These are phyloP conservation scores for Microctonus hyperodae DNA, from an alignment of 2,888 invertebrate species.

Conservation along the genomic window DNA sequence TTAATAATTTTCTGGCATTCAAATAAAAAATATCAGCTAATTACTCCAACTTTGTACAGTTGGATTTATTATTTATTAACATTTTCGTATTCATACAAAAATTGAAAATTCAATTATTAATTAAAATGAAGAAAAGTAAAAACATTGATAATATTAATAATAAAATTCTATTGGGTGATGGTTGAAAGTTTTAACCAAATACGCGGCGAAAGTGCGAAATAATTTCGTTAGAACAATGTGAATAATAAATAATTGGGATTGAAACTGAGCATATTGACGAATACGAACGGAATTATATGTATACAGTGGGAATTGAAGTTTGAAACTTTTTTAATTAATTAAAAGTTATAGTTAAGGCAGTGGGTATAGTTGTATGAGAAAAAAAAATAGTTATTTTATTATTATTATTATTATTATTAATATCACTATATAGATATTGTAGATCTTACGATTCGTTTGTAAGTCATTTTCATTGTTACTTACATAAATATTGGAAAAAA, in stretches of 20 bases:
- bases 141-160: too few relatives aligned
- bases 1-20: not conserved
- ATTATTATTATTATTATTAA: conserved; percentile 46
- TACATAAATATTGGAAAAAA: conserved; percentile 61
- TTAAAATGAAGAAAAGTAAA: too few relatives aligned
- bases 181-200: not conserved
- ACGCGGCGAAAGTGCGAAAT: conserved; percentile 4
- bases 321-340: conserved; percentile 34
- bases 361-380: conserved; percentile 56
- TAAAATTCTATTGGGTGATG: too few relatives aligned
- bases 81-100: not conserved
- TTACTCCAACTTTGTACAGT: not conserved
- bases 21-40: too few relatives aligned
- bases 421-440: conserved; percentile 53
- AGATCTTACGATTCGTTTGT: conserved; percentile 52
- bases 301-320: conserved; percentile 14
- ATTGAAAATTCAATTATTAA: not conserved
- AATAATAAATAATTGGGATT: conserved; percentile 13
- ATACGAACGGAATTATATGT: conserved; percentile 11
- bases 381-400: conserved; percentile 53
- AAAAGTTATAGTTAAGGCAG: conserved; percentile 58
- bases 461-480: conserved; percentile 63
- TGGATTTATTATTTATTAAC: not conserved
- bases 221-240: not conserved
- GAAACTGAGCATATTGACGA: not conserved